phyloP scores from a whole-genome alignment of 2,113 vertebrate genomes.

The Motacilla tschutschensis region DNA sequence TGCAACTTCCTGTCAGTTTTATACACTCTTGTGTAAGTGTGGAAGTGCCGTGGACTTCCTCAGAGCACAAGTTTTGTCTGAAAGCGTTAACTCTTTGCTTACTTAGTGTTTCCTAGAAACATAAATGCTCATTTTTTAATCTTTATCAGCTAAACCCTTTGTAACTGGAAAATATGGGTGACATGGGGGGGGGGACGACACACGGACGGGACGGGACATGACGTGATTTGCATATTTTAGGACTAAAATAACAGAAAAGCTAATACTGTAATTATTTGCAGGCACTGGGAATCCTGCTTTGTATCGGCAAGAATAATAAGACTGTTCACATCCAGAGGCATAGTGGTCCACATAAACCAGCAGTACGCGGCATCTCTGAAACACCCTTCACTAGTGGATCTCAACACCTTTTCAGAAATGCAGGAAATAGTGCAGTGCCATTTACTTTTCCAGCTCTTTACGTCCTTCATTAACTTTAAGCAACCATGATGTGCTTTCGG shows the following conservation, averaged over 20 bases:
- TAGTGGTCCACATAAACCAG: not conserved
- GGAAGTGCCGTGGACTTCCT: conserved; percentile 20
- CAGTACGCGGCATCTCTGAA: not conserved
- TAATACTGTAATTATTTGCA: not conserved
- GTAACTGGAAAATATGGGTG: not conserved
- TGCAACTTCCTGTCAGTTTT: conserved; percentile 59
- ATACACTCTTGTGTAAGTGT: not conserved
- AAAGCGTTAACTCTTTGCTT: not conserved
- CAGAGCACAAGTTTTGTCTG: conserved; percentile 25
- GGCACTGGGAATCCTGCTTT: not conserved
- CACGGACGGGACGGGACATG: too few relatives aligned
- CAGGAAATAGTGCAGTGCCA: not conserved
- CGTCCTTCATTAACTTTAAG: not conserved
- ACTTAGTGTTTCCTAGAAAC: conserved; percentile 4
- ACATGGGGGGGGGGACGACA: rapidly evolving
- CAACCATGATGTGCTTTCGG: rapidly evolving
- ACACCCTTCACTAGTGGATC: not conserved
- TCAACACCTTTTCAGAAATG: rapidly evolving
- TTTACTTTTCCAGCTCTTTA: not conserved
- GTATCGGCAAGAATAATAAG: not conserved
- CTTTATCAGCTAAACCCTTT: not conserved
- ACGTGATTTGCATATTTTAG: not conserved
- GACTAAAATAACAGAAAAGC: not conserved
- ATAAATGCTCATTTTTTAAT: not conserved
- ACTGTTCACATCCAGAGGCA: not conserved